Percentiles rank a stretch among this genome's conserved stretches.
Evolutionary conservation across 2,113 vertebrate genomes (phyloP).

Genomic region (Podarcis cretensis): DNA sequence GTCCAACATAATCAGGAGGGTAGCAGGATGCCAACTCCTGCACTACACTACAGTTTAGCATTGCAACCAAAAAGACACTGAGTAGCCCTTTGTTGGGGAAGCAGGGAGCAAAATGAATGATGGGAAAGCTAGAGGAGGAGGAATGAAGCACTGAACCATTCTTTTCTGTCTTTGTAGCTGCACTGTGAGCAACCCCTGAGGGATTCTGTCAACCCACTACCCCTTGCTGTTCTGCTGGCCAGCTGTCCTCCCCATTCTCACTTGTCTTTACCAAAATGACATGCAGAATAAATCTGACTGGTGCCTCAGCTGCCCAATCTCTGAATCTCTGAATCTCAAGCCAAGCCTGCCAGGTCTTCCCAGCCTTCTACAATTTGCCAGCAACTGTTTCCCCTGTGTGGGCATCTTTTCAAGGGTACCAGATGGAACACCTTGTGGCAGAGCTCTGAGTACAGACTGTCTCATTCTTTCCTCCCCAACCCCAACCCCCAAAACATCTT

Average conservation of each 20-base stretch:
- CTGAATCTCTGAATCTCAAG: background rate
- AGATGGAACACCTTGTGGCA: background rate
- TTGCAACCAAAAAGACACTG: background rate
- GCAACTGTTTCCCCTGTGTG: background rate
- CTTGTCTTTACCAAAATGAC: background rate
- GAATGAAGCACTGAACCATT: background rate
- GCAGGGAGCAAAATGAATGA: background rate
- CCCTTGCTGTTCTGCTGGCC: background rate
- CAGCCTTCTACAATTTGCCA: background rate
- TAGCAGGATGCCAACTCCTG: no score
- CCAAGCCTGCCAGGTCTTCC: background rate
- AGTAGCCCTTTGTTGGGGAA: background rate
- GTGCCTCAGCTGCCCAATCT: conserved; percentile 3
- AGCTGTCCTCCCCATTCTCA: background rate
- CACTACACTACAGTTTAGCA: background rate
- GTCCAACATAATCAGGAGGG: no score
- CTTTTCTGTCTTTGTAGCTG: background rate
- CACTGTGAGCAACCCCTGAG: background rate
- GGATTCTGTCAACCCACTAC: background rate
- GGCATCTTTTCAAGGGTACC: background rate
- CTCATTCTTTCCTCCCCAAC: background rate
- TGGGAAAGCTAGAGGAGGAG: background rate
- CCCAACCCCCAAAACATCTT: background rate
- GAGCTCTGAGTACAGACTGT: background rate
- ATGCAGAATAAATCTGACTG: background rate